These are phyloP conservation scores for Tolypeutes matacus DNA, from an alignment of 2,797 vertebrate species.

Conservation along the genomic window DNA sequence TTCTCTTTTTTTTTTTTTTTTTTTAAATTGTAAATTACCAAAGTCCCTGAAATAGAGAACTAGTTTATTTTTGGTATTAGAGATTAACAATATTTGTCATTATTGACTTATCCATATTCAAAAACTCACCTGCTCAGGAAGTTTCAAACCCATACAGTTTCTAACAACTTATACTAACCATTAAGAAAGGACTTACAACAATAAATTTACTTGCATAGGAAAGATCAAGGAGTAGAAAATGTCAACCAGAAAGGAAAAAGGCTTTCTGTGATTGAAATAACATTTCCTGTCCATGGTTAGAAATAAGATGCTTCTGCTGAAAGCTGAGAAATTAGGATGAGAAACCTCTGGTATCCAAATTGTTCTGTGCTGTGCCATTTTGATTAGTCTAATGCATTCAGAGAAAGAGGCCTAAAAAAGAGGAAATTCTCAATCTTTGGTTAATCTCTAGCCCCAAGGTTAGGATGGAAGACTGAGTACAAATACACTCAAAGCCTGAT, in stretches of 20 bases:
- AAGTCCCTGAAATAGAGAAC: constrained; percentile 48
- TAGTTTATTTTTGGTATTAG: constrained; percentile 76
- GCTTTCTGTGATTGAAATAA: constrained; percentile 6
- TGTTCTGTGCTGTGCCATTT: not conserved
- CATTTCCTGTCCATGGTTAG: not conserved
- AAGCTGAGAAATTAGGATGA: constrained; percentile 2
- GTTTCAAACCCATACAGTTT: not conserved
- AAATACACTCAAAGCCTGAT: not conserved
- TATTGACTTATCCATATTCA: constrained; percentile 21
- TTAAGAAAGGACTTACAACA: constrained; percentile 2
- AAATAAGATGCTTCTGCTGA: constrained; percentile 14
- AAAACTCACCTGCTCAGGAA: constrained; percentile 55
- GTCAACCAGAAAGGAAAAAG: constrained; percentile 4
- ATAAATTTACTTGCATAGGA: constrained; percentile 13
- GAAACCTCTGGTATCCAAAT: too few relatives aligned
- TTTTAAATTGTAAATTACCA: constrained; percentile 30
- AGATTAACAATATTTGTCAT: constrained; percentile 55
- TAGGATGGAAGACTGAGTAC: not conserved
- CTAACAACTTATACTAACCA: not conserved
- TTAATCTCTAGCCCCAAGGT: not conserved
- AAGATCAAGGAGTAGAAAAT: constrained; percentile 32
- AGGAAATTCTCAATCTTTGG: not conserved
- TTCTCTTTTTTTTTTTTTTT: not conserved
- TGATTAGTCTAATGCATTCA: not conserved
- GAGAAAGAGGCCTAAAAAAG: not conserved